Percentiles rank a stretch among this genome's conserved stretches.
Evolutionary conservation across 2,113 vertebrate genomes (phyloP).

Genomic region (Poeciliopsis prolifica): DNA sequence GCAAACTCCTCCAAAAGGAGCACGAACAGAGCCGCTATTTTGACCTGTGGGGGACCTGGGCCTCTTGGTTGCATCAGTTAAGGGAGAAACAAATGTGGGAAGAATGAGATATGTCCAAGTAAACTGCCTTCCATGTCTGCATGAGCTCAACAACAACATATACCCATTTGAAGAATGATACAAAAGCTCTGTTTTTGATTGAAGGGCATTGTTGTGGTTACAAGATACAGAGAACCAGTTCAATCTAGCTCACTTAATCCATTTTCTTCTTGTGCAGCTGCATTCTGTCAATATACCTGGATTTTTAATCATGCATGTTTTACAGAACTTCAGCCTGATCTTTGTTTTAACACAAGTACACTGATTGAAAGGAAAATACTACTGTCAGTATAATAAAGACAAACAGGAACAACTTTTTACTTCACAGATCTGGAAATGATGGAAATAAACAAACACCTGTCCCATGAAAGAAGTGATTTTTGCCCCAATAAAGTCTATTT

Average conservation of each 20-base stretch:
- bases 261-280: background rate
- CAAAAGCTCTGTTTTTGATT: background rate
- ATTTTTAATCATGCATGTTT: background rate
- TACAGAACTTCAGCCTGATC: background rate
- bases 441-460: too few species aligned
- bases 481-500: too few species aligned
- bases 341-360: background rate
- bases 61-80: background rate
- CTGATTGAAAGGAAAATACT: background rate
- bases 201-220: background rate
- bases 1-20: conserved; percentile 16
- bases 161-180: too few species aligned
- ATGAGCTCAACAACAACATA: background rate
- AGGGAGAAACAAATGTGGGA: background rate
- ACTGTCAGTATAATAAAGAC: background rate
- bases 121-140: background rate
- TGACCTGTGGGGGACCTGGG: background rate
- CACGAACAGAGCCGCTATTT: conserved; percentile 8
- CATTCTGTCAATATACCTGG: background rate
- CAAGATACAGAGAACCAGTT: background rate
- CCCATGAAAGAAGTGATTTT: too few species aligned
- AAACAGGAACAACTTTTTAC: background rate
- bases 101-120: background rate
- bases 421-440: background rate
- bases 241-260: background rate